Percentiles rank a stretch among this genome's conserved stretches.
These are phyloP conservation scores for Xiphorhynchus elegans DNA, from an alignment of 2,113 vertebrate species.

Conservation along the genomic window DNA sequence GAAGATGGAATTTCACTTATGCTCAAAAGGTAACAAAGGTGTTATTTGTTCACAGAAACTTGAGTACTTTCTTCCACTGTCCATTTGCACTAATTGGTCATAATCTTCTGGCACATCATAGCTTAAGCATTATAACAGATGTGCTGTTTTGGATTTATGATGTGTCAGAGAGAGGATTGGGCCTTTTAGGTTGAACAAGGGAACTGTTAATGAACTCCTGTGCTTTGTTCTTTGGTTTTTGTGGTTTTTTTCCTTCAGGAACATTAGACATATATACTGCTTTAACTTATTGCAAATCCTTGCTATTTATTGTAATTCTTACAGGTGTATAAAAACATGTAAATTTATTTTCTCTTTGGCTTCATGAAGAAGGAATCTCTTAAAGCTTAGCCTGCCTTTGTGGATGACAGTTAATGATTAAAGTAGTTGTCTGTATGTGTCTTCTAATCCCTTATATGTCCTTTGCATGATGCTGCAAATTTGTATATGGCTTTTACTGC, in stretches of 20 bases:
- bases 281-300: not conserved
- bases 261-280: not conserved
- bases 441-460: not conserved
- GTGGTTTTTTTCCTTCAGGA: not conserved
- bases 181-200: constrained; percentile 31
- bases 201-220: not conserved
- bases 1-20: constrained; percentile 4
- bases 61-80: not conserved
- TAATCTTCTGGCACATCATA: constrained; percentile 8
- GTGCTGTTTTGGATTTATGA: not conserved
- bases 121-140: not conserved
- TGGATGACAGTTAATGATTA: not conserved
- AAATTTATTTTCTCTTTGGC: not conserved
- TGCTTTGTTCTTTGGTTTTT: not conserved
- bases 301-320: not conserved
- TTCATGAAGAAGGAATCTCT: not conserved
- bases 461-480: not conserved
- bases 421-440: not conserved
- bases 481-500: not conserved
- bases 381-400: not conserved
- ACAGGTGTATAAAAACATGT: not conserved
- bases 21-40: constrained; percentile 6
- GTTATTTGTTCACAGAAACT: not conserved
- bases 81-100: not conserved
- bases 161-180: constrained; percentile 14